Evolutionary conservation across 2,888 invertebrate genomes (phyloP), one percentile per base, ranked within the genome.

Genomic region (Synergus gifuensis): DNA sequence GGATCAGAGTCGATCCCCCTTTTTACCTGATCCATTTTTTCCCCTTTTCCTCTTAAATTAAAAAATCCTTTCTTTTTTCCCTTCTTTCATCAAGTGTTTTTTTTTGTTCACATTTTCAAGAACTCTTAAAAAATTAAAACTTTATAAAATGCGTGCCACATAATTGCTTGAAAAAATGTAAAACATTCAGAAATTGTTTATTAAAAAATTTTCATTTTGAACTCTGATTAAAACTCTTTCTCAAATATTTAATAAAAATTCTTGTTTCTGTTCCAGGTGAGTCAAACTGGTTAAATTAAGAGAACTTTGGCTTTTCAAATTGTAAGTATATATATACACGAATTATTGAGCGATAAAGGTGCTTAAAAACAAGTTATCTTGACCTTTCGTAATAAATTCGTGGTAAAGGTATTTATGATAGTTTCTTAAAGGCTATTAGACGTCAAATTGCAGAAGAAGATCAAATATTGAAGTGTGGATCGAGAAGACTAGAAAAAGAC

Each of bases 231-330:
- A 4, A 54, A n/a, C 16, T 8, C 7, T 1, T 2, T 54, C n/a
- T n/a, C 54, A 54, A n/a, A 54, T n/a, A n/a, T 0, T 4, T 54
- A 54, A 54, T 8, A 2, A n/a, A 8, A 8, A 4, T 54, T 8
- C 8, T 54, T 54, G 0, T 82, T 16, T 81, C 40, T 88, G 86
- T 88, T 88, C n/a, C 86, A 88, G 88, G 88, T 88, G 83, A 88
- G 88, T 85, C 62, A 42, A 81, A 77, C 63, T 28, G 11, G 14
- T 1, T 28, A 14, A 5, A 5, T 14, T 14, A 14, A 7, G 5
- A 1, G 16, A 18, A 28, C 18, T 49, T 46, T 0, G 16, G 36
- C 14, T 12, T 36, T 1, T 8, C 0, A 8, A 54, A 44, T 28
- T 46, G 69, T 69, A 28, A 49, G 69, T 69, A 69, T 3, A 12